Conservation (phyloP, 2,888 invertebrate species). For the Geophilus truncorum region DNA sequence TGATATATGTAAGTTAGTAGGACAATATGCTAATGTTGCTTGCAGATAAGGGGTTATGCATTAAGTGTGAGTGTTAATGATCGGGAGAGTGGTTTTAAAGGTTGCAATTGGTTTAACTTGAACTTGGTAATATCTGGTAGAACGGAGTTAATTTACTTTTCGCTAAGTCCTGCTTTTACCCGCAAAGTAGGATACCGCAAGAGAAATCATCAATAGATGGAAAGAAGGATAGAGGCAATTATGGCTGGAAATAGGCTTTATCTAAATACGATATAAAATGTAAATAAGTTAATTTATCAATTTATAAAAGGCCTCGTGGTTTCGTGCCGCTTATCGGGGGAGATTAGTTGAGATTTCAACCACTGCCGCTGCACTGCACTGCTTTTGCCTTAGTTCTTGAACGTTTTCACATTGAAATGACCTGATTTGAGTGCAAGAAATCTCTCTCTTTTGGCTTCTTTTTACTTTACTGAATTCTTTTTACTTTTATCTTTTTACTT, state of each 20-base stretch:
- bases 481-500: too few relatives aligned
- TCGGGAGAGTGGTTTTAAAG: neutral
- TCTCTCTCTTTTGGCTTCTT: too few relatives aligned
- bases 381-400: too few relatives aligned
- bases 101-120: neutral
- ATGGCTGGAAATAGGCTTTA: neutral
- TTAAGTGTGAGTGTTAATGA: neutral
- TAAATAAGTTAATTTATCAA: neutral
- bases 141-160: neutral
- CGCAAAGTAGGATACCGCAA: neutral
- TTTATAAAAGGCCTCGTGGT: neutral
- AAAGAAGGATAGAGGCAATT: too few relatives aligned
- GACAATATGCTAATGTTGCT: neutral
- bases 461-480: too few relatives aligned
- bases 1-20: neutral
- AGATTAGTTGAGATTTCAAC: neutral
- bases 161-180: neutral
- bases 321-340: neutral
- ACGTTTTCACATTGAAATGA: too few relatives aligned
- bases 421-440: too few relatives aligned
- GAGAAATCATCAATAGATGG: neutral
- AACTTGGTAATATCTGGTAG: neutral
- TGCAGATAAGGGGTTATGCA: neutral
- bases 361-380: too few relatives aligned
- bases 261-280: neutral